Evolutionary conservation across 2,797 vertebrate species (phyloP).

Genomic region (Anisognathus igniventris): DNA sequence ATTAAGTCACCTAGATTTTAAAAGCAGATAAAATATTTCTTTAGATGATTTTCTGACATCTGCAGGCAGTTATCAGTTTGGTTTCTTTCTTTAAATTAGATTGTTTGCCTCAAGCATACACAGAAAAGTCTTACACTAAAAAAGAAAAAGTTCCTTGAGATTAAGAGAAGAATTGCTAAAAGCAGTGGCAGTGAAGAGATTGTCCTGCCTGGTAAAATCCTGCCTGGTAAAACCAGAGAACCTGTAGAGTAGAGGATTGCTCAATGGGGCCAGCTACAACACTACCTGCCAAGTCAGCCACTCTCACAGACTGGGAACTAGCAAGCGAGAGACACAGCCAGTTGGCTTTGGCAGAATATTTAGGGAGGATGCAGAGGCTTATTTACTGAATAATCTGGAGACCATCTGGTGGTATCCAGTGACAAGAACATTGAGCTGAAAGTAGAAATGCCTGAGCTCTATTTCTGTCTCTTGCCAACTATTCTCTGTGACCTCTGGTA

Average conservation of each 20-base stretch:
- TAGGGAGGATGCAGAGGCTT: slow-evolving; percentile 65
- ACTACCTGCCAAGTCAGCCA: slow-evolving; percentile 45
- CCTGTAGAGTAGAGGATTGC: background rate
- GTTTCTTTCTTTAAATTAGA: background rate
- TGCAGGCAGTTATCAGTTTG: background rate
- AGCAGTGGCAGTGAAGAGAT: background rate
- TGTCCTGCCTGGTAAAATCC: background rate
- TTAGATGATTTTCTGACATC: background rate
- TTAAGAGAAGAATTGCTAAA: background rate
- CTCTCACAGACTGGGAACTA: slow-evolving; percentile 49
- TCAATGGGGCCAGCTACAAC: slow-evolving; percentile 13
- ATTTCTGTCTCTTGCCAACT: slow-evolving; percentile 39
- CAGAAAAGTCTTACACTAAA: background rate
- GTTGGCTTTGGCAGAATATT: slow-evolving; percentile 59
- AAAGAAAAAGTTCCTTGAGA: background rate
- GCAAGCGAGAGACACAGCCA: slow-evolving; percentile 59
- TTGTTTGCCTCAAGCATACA: background rate
- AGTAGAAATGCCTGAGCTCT: slow-evolving; percentile 52
- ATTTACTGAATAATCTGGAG: slow-evolving; percentile 69
- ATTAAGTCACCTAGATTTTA: slow-evolving; percentile 1
- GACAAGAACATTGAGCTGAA: slow-evolving; percentile 35
- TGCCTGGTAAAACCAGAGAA: background rate
- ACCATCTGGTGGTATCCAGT: slow-evolving; percentile 61
- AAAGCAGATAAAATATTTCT: slow-evolving; percentile 29
- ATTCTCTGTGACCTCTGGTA: slow-evolving; percentile 34